phyloP scores from a whole-genome alignment of 2,888 invertebrate species.

The Spilosoma lubricipeda region DNA sequence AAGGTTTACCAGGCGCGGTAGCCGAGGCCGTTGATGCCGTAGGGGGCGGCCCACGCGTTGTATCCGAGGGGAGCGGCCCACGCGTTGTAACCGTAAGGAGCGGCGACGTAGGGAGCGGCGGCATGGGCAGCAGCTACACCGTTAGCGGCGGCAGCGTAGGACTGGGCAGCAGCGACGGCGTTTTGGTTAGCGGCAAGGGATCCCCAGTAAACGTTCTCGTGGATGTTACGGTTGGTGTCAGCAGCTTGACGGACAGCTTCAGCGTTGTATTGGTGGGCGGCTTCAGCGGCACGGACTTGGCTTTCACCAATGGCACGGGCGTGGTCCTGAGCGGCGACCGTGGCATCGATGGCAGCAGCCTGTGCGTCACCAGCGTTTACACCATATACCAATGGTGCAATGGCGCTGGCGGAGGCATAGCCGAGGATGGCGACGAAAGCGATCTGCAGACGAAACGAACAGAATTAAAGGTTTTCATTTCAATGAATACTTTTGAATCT shows the following conservation, averaged over 20 bases:
- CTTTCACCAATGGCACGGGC: slow-evolving; percentile 73
- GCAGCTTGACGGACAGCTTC: slow-evolving; percentile 72
- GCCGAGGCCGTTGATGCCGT: slow-evolving; percentile 33
- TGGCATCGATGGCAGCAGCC: slow-evolving; percentile 80
- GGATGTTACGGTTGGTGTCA: slow-evolving; percentile 73
- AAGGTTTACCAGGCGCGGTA: slow-evolving; percentile 73
- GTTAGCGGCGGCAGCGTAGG: slow-evolving; percentile 75
- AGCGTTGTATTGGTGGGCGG: slow-evolving; percentile 73
- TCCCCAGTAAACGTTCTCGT: slow-evolving; percentile 82
- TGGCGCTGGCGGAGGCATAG: slow-evolving; percentile 79
- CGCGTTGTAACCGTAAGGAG: slow-evolving; percentile 33
- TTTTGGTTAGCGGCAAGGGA: slow-evolving; percentile 76
- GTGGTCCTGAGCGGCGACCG: slow-evolving; percentile 73
- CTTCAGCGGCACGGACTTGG: slow-evolving; percentile 76
- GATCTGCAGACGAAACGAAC: slow-evolving; percentile 63
- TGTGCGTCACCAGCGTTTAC: slow-evolving; percentile 79
- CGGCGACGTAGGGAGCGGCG: slow-evolving; percentile 49
- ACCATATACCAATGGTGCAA: slow-evolving; percentile 71
- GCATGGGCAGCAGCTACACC: slow-evolving; percentile 62
- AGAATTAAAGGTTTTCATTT: too few species aligned
- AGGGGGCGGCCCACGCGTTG: not conserved
- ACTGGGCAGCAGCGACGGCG: slow-evolving; percentile 79
- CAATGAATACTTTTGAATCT: too few species aligned
- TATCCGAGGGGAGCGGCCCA: not conserved
- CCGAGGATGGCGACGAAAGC: slow-evolving; percentile 82